These are phyloP conservation scores for Molanna angustata DNA, from an alignment of 2,888 invertebrate species.

Conservation along the genomic window DNA sequence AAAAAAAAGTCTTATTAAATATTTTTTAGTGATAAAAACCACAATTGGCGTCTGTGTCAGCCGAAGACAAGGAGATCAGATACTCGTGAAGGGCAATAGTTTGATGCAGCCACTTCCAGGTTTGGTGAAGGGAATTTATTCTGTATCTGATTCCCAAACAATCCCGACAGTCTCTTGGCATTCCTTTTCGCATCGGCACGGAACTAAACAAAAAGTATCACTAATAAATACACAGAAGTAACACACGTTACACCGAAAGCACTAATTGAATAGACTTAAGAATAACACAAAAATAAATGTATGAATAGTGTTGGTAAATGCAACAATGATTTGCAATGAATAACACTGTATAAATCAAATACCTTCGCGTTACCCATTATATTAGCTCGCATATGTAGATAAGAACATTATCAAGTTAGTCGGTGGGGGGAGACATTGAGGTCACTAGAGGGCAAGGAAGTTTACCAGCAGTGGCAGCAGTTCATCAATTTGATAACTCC, in stretches of 20 bases:
- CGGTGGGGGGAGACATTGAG: not conserved
- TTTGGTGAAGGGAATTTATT: constrained; percentile 85
- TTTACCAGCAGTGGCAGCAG: too few relatives aligned
- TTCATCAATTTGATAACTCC: too few relatives aligned
- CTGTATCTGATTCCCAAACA: constrained; percentile 87
- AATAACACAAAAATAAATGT: not conserved
- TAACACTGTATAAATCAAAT: constrained; percentile 10
- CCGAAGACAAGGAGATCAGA: constrained; percentile 75
- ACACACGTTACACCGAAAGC: not conserved
- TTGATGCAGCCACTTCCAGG: constrained; percentile 94
- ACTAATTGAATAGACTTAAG: not conserved
- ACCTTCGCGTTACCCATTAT: constrained; percentile 24
- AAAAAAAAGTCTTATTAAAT: constrained; percentile 13
- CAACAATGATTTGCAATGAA: not conserved
- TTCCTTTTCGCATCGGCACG: constrained; percentile 57
- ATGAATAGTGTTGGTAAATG: not conserved
- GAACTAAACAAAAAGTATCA: constrained; percentile 35
- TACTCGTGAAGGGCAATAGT: constrained; percentile 86
- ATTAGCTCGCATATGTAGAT: constrained; percentile 20
- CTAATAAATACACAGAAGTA: not conserved
- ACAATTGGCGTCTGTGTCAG: constrained; percentile 60
- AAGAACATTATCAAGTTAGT: not conserved
- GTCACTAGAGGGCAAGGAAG: constrained; percentile 5
- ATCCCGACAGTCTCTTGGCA: constrained; percentile 71
- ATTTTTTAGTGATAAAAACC: constrained; percentile 11